Percentiles rank a stretch among this genome's conserved stretches.
Conservation (phyloP, 2,797 vertebrate species). For the Lithobates sylvaticus region DNA sequence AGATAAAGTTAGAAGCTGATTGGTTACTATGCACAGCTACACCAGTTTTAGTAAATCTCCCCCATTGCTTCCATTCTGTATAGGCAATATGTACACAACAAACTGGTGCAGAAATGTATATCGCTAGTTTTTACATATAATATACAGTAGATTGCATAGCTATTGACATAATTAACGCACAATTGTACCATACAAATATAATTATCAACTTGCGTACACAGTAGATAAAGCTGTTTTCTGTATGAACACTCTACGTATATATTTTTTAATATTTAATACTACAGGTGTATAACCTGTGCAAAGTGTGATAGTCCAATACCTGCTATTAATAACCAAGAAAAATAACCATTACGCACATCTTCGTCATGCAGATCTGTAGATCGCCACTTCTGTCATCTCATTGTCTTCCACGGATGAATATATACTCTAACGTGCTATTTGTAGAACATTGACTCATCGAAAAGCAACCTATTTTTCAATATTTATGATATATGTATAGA, state of each 20-base stretch:
- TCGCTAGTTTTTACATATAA: background rate
- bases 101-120: background rate
- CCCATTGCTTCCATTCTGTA: background rate
- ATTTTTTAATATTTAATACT: background rate
- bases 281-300: conserved; percentile 15
- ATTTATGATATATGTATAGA: conserved; percentile 85
- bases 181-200: background rate
- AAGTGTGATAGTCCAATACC: conserved; percentile 9
- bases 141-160: conserved; percentile 1
- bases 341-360: background rate
- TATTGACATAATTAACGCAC: background rate
- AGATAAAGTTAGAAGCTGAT: too few relatives aligned
- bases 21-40: too few relatives aligned
- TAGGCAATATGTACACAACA: background rate
- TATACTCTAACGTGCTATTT: conserved; percentile 91
- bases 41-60: too few relatives aligned
- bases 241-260: conserved; percentile 8
- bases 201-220: background rate
- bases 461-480: conserved; percentile 99
- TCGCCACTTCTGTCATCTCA: conserved; percentile 78
- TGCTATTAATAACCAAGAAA: conserved; percentile 8
- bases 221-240: conserved; percentile 2
- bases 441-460: conserved; percentile 89
- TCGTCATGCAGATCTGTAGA: conserved; percentile 65
- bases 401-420: conserved; percentile 89